A percentile compares a stretch with the other conserved stretches of the same genome.
phyloP scores from a whole-genome alignment of 1,140 invertebrate genomes.

The Brachionus asplanchnoidis region DNA sequence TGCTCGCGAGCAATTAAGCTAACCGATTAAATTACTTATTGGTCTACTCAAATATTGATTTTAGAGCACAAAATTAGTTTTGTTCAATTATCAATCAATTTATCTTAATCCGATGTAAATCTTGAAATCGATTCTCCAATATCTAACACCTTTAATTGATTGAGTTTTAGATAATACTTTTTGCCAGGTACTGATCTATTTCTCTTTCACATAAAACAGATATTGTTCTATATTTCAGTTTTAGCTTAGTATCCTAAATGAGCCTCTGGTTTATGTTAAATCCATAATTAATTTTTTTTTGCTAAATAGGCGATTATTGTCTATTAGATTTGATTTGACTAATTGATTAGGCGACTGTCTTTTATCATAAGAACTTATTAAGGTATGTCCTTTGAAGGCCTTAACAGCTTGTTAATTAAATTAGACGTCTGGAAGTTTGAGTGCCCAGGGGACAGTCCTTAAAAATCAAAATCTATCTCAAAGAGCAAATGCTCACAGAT shows the following conservation, averaged over 20 bases:
- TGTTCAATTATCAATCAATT: not conserved
- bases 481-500: too few species aligned
- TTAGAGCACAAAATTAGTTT: not conserved
- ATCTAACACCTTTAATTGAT: not conserved
- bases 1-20: not conserved
- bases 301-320: not conserved
- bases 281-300: not conserved
- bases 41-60: not conserved
- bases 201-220: not conserved
- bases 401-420: not conserved
- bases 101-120: not conserved
- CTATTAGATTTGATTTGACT: not conserved
- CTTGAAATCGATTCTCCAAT: not conserved
- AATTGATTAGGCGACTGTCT: not conserved
- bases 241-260: slow-evolving; percentile 24
- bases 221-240: not conserved
- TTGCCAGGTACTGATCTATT: slow-evolving; percentile 16
- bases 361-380: not conserved
- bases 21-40: not conserved
- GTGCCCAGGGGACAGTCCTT: too few species aligned
- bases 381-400: not conserved
- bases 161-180: not conserved
- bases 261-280: not conserved
- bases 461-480: too few species aligned
- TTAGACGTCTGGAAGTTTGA: too few species aligned